Conservation (phyloP, 53 echinoderm and acorn worm species). For the Henricia sp. region DNA sequence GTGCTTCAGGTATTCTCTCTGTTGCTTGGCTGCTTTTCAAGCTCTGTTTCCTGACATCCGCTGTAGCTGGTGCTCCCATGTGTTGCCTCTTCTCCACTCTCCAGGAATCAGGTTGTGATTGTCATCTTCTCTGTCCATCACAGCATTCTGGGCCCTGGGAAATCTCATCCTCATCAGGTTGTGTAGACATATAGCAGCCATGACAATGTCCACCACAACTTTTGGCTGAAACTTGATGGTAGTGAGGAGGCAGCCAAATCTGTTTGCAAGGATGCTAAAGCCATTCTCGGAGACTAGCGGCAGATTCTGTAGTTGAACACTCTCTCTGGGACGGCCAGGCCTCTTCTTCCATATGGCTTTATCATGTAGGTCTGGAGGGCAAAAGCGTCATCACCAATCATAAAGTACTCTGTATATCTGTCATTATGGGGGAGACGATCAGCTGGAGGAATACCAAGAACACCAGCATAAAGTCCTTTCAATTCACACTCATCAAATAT, state of each 20-base stretch:
- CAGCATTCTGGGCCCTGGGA: constrained; percentile 1
- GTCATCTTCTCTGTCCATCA: constrained; percentile 34
- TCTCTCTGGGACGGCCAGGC: not conserved
- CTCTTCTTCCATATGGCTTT: not conserved
- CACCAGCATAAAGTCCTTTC: constrained; percentile 19
- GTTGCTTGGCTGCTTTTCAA: constrained; percentile 37
- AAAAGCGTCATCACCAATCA: constrained; percentile 26
- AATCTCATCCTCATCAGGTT: constrained; percentile 18
- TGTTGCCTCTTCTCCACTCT: constrained; percentile 31
- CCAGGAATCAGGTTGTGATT: constrained; percentile 34
- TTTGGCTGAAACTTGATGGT: not conserved
- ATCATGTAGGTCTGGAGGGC: not conserved
- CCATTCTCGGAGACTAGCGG: constrained; percentile 35
- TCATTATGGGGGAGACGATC: constrained; percentile 9
- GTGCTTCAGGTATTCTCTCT: constrained; percentile 46
- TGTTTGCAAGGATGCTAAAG: constrained; percentile 34
- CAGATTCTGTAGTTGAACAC: constrained; percentile 27
- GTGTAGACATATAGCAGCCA: constrained; percentile 2
- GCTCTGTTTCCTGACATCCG: constrained; percentile 11
- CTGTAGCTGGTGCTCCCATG: not conserved
- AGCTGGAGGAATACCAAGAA: constrained; percentile 56
- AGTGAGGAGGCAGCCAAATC: not conserved
- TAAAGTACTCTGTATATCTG: not conserved
- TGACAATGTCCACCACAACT: not conserved
- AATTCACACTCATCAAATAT: constrained; percentile 38